Conservation (phyloP, 2,113 vertebrate genomes). For the Benitochromis conjunctus region DNA sequence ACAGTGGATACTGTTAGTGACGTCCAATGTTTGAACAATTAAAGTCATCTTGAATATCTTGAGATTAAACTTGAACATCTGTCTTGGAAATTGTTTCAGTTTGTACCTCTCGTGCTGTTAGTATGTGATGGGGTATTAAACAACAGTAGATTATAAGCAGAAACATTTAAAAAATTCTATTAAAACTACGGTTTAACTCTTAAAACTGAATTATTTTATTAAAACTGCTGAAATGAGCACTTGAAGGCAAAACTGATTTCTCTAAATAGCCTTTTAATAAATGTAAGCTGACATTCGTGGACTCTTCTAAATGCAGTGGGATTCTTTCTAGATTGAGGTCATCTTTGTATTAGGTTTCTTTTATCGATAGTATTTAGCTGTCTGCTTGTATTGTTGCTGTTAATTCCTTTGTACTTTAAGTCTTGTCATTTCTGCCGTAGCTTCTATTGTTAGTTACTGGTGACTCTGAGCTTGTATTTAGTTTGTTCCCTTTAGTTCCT, state of each 20-base stretch:
- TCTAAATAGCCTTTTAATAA: background rate
- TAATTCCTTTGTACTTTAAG: background rate
- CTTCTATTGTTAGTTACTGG: background rate
- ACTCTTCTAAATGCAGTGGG: background rate
- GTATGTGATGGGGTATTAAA: background rate
- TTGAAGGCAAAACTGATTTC: background rate
- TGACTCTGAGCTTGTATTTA: background rate
- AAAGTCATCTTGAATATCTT: background rate
- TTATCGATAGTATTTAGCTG: background rate
- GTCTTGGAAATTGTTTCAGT: background rate
- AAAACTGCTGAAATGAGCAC: background rate
- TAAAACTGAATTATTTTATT: background rate
- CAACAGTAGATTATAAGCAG: background rate
- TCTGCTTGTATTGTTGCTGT: background rate
- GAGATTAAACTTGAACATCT: background rate
- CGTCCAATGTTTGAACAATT: background rate
- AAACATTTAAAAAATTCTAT: background rate
- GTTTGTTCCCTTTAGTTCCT: background rate
- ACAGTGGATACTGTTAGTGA: background rate
- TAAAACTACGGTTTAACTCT: background rate
- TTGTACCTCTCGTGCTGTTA: background rate
- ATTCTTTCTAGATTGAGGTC: background rate
- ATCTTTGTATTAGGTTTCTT: background rate
- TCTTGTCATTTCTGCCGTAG: background rate
- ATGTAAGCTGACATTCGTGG: background rate